These are phyloP conservation scores for Morphnarchus princeps DNA, from an alignment of 2,113 vertebrate genomes.

Conservation along the genomic window DNA sequence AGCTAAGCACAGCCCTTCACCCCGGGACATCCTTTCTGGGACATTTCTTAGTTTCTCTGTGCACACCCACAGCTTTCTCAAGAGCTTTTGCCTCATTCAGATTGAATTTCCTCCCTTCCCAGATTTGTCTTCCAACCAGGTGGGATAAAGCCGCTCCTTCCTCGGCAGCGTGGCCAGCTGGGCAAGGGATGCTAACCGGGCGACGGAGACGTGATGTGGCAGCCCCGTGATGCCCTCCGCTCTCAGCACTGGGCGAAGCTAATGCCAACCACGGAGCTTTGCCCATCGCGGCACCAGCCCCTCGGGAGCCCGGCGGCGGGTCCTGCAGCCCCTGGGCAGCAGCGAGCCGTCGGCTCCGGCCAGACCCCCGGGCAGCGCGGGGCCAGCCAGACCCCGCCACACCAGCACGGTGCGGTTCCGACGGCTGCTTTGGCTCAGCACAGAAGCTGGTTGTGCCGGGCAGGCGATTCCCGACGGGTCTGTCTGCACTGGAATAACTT, in stretches of 20 bases:
- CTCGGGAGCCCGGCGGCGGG: fast-evolving
- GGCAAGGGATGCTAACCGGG: not conserved
- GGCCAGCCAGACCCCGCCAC: not conserved
- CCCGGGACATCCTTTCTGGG: not conserved
- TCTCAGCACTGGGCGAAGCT: fast-evolving
- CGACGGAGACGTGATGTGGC: fast-evolving
- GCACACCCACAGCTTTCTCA: not conserved
- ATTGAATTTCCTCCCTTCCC: not conserved
- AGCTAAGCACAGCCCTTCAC: not conserved
- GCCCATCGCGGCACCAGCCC: fast-evolving
- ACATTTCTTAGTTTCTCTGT: not conserved
- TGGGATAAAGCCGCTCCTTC: not conserved
- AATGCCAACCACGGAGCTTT: fast-evolving
- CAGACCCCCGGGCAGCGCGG: not conserved
- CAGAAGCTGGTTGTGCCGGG: not conserved
- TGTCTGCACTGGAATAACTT: not conserved
- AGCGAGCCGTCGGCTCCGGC: not conserved
- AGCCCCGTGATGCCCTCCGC: fast-evolving
- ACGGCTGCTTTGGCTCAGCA: not conserved
- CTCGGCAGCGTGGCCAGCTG: fast-evolving
- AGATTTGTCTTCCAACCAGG: not conserved
- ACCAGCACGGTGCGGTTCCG: fast-evolving
- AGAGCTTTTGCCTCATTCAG: not conserved
- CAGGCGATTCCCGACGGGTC: fast-evolving
- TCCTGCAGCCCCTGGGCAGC: no score